Base-by-base conservation (phyloP, 1,140 invertebrate genomes). In the Hypsibius dujardini region DNA sequence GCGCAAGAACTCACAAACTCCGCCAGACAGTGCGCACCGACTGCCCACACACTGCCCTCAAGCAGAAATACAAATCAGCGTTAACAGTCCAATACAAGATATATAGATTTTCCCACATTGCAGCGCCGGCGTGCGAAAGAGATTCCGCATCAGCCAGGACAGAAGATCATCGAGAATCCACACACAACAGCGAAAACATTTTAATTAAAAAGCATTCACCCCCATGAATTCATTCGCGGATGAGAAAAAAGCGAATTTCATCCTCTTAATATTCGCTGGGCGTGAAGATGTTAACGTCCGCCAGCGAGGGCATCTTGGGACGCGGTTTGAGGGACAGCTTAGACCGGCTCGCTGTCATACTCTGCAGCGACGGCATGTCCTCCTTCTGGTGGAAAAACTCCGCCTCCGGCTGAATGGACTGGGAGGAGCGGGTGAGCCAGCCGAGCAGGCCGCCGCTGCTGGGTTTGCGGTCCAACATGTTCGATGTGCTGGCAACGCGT, bases 211-310 rank as follows among this genome's bases (percentile, higher is more conserved):
- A n/a, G 50, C 50, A 56, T 12, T 12, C 7, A 56, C 50, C 50
- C 50, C 28, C 28, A 28, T 28, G 28, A 28, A 28, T 28, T 28
- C 28, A 28, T 28, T 28, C 28, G 28, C 28, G 28, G 28, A 28
- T 28, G 28, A 56, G n/a, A 56, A 56, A 56, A n/a, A 7, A 56
- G 7, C 7, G n/a, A 56, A 56, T 56, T 67, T 45, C 45, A 12
- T 67, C 45, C 62, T 67, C 62, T 67, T 42, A 67, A 42, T 67
- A 67, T 67, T 67, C 62, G 12, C 12, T 15, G 12, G 62, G 62
- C 12, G 62, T 67, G 62, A 67, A 7, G 62, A 67, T 42, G 42
- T 67, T 67, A 3, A 67, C 7, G 45, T 67, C 62, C 12, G 62
- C 12, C 62, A 67, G 12, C 12, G 62, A 67, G 3, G 62, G 12